Evolutionary conservation across 1,140 invertebrate genomes (phyloP).

Genomic region (Bombus balteatus): DNA sequence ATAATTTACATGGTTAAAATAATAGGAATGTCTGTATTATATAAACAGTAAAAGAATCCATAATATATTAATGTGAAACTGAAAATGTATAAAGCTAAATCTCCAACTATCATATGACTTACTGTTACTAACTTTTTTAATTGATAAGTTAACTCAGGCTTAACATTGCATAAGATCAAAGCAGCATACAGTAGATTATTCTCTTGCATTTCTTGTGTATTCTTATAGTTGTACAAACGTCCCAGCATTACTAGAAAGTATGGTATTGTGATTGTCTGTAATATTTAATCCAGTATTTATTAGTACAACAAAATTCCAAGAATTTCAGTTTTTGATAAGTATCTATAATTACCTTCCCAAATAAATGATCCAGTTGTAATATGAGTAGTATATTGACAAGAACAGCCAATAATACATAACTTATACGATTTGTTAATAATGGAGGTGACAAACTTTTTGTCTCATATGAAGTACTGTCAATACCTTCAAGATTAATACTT

Average conservation of each 20-base stretch:
- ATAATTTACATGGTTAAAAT: neutral
- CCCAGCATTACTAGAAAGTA: conserved; percentile 48
- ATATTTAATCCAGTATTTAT: conserved; percentile 17
- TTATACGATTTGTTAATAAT: conserved; percentile 59
- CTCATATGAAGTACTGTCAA: neutral
- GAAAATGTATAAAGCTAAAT: conserved; percentile 67
- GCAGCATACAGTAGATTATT: conserved; percentile 53
- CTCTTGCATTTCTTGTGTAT: conserved; percentile 25
- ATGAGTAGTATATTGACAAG: conserved; percentile 71
- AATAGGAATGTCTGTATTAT: neutral
- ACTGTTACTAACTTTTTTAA: conserved; percentile 44
- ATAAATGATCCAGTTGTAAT: conserved; percentile 64
- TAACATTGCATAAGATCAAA: conserved; percentile 68
- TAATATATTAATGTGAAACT: conserved; percentile 62
- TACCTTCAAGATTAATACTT: neutral
- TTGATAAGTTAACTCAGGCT: conserved; percentile 42
- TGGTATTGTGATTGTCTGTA: conserved; percentile 57
- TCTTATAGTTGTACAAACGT: conserved; percentile 43
- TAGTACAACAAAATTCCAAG: neutral
- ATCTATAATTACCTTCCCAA: conserved; percentile 69
- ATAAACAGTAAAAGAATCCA: conserved; percentile 25
- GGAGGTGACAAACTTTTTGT: neutral
- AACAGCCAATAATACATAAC: conserved; percentile 65
- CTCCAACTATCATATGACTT: conserved; percentile 41
- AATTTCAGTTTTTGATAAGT: conserved; percentile 21